Percentiles rank a stretch among this genome's conserved stretches.
phyloP scores from a whole-genome alignment of 2,113 vertebrate species.

The Pollachius pollachius region DNA sequence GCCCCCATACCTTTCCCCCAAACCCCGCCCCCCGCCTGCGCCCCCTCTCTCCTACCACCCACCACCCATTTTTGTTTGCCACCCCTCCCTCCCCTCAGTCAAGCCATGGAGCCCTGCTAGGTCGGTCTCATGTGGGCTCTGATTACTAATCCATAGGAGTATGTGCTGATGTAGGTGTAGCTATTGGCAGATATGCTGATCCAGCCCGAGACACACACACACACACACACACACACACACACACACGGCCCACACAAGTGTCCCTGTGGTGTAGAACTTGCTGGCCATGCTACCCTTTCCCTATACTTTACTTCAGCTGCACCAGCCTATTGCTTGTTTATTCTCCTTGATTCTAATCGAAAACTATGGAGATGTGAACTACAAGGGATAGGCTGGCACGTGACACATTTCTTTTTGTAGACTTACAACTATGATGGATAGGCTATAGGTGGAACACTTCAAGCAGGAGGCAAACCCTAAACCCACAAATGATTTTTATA shows the following conservation, averaged over 20 bases:
- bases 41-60: conserved; percentile 54
- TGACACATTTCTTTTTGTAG: no score
- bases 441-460: no score
- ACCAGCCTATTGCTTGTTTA: no score
- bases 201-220: conserved; percentile 45
- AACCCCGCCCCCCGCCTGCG: conserved; percentile 24
- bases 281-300: no score
- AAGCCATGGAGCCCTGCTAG: conserved; percentile 49
- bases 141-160: conserved; percentile 57
- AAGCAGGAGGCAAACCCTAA: conserved; percentile 6
- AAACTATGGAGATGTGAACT: no score
- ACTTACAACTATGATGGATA: no score
- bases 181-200: conserved; percentile 60
- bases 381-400: no score
- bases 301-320: no score
- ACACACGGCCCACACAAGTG: no score
- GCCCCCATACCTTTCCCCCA: conserved; percentile 47
- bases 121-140: conserved; percentile 62
- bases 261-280: no score
- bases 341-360: no score
- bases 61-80: conserved; percentile 63
- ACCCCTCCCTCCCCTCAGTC: conserved; percentile 77
- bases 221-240: no score
- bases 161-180: conserved; percentile 51
- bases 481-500: conserved; percentile 1